Base-by-base conservation (phyloP, 1,140 invertebrate species). In the Drosophila athabasca region DNA sequence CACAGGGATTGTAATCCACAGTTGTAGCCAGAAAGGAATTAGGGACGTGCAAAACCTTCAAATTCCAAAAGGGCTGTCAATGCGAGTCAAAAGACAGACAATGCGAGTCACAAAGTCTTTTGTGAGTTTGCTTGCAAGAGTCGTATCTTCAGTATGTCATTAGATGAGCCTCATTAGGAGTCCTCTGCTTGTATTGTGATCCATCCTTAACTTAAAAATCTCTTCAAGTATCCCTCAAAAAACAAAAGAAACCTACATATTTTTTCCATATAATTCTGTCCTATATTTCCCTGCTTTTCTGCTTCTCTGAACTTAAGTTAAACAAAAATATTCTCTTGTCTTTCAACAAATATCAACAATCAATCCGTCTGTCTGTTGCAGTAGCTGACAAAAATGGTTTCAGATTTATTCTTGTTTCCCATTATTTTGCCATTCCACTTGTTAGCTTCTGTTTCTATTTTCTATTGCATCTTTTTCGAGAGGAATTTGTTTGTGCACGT, bases 291-390 rank as follows among this genome's bases (percentile, higher is more conserved):
- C 58, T 60, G 43, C 48, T 29, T 66, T 76, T 80, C 66, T 71
- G 48, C 52, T 35, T 50, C 45, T 48, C 13, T 43, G 17, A 29
- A 52, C 29, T 61, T 62, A 17, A 49, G 29, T 82, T 62, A 8
- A 53, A 43, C n/a, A 19, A 19, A 19, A 43, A 45, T 41, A 13
- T 9, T 41, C 62, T 44, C 45, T 69, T 69, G 64, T 50, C 51
- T 58, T 26, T 51, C 66, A 69, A 58, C 58, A 84, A 67, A 72
- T 79, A 71, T 75, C 50, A 70, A 57, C 76, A 62, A 76, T 76
- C 52, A 75, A 74, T 76, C 15, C 6, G 17, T 11, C 46, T 4
- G 26, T 19, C 17, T 0, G 17, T 19, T 19, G 43, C 43, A 59
- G 1, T 19, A 19, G 17, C 17, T 19, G 17, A 69, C 4, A 46